phyloP scores from a whole-genome alignment of 2,888 invertebrate genomes.

The Lacanobia wlatinum region DNA sequence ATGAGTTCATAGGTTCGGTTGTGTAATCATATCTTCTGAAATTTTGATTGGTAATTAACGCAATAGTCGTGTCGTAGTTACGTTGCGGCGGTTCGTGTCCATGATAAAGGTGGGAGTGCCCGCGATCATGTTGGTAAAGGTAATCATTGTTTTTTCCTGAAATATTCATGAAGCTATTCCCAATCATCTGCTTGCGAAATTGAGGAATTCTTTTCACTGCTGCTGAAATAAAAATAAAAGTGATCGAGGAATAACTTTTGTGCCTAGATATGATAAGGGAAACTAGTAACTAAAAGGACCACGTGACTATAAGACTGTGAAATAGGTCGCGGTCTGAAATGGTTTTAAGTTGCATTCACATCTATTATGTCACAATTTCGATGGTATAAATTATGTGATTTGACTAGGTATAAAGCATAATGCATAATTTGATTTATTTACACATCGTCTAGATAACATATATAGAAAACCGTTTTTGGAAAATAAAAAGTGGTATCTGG shows the following conservation, averaged over 20 bases:
- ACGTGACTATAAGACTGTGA: not conserved
- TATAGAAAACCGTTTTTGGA: too few species aligned
- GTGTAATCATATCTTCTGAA: constrained; percentile 71
- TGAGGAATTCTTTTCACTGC: constrained; percentile 69
- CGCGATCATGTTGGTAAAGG: constrained; percentile 73
- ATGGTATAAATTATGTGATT: not conserved
- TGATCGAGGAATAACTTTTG: not conserved
- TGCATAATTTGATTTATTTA: too few species aligned
- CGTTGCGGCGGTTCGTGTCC: constrained; percentile 65
- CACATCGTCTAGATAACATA: too few species aligned
- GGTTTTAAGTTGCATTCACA: not conserved
- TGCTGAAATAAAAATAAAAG: constrained; percentile 66
- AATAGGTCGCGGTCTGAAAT: not conserved
- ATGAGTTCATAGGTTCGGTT: constrained; percentile 58
- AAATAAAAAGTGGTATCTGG: too few species aligned
- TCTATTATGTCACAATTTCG: not conserved
- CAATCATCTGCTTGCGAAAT: constrained; percentile 62
- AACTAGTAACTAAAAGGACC: too few species aligned
- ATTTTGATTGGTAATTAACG: constrained; percentile 64
- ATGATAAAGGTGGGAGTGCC: constrained; percentile 79
- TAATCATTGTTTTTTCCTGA: constrained; percentile 67
- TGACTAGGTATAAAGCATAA: too few species aligned
- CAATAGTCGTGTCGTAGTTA: constrained; percentile 54
- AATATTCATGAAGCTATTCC: constrained; percentile 67
- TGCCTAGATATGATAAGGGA: too few species aligned